Evolutionary conservation across 2,888 invertebrate species (phyloP).

Genomic region (Dioctria linearis): DNA sequence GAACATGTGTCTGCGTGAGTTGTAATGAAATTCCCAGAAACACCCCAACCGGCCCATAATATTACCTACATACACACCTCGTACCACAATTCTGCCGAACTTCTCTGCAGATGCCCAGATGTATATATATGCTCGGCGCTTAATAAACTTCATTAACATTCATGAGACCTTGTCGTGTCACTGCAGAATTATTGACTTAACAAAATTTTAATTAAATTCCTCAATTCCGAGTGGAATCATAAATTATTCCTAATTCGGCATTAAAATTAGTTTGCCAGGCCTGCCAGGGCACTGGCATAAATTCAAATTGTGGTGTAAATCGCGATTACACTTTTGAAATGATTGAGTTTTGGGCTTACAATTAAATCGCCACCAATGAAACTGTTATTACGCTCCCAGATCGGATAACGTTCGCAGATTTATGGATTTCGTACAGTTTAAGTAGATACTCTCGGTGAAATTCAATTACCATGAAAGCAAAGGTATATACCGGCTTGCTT

Average conservation of each 20-base stretch:
- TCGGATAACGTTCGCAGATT: background rate
- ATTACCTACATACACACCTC: background rate
- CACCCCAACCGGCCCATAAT: background rate
- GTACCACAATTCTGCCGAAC: background rate
- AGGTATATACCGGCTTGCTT: too few relatives aligned
- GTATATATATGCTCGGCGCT: background rate
- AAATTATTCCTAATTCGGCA: constrained; percentile 39
- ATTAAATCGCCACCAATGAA: constrained; percentile 11
- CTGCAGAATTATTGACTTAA: constrained; percentile 49
- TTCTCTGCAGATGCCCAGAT: background rate
- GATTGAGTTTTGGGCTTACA: background rate
- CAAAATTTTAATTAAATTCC: constrained; percentile 52
- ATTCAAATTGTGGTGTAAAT: constrained; percentile 24
- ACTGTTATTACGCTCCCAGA: background rate
- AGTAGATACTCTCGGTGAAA: background rate
- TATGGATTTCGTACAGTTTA: background rate
- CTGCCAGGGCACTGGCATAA: background rate
- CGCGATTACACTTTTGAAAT: constrained; percentile 25
- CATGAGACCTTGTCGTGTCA: constrained; percentile 41
- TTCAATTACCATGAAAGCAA: background rate
- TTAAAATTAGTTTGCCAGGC: constrained; percentile 15
- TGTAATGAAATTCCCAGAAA: constrained; percentile 9
- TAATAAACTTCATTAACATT: constrained; percentile 47
- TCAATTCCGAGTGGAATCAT: constrained; percentile 7
- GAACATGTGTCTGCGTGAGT: background rate